Conservation (phyloP, 2,113 vertebrate genomes). For the Sterna hirundo region DNA sequence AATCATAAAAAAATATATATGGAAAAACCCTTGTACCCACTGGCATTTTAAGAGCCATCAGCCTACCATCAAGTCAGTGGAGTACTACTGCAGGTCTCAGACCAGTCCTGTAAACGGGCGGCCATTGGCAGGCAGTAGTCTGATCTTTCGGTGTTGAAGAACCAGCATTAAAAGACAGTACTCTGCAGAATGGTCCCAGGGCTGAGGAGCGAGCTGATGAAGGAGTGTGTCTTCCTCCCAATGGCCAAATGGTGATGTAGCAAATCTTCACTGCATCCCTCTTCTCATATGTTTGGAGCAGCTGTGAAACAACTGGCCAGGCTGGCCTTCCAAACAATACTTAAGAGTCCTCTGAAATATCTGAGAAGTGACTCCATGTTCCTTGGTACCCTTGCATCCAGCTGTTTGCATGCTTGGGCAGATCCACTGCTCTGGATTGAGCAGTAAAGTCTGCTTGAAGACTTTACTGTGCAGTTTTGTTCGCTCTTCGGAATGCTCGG, state of each 20-base stretch:
- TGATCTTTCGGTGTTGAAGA: not conserved
- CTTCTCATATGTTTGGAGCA: not conserved
- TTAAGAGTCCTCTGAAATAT: not conserved
- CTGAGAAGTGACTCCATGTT: not conserved
- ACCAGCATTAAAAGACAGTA: not conserved
- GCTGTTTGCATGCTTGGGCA: not conserved
- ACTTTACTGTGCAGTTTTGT: not conserved
- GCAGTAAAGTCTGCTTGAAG: not conserved
- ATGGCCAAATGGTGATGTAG: not conserved
- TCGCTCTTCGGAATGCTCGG: fast-evolving
- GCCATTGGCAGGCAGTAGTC: not conserved
- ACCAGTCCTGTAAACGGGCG: not conserved
- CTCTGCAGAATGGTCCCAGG: not conserved
- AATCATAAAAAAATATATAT: not conserved
- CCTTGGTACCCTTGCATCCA: not conserved
- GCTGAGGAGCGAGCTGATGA: not conserved
- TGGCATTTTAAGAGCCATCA: not conserved
- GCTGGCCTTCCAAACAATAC: not conserved
- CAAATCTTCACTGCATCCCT: not conserved
- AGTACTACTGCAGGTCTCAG: not conserved
- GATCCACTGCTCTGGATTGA: not conserved
- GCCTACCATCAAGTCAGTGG: not conserved
- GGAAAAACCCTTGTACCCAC: not conserved
- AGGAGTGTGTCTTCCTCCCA: not conserved
- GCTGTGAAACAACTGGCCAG: not conserved